A percentile compares a stretch with the other conserved stretches of the same genome.
Evolutionary conservation across 2,113 vertebrate species (phyloP).

Genomic region (Halcyon senegalensis): DNA sequence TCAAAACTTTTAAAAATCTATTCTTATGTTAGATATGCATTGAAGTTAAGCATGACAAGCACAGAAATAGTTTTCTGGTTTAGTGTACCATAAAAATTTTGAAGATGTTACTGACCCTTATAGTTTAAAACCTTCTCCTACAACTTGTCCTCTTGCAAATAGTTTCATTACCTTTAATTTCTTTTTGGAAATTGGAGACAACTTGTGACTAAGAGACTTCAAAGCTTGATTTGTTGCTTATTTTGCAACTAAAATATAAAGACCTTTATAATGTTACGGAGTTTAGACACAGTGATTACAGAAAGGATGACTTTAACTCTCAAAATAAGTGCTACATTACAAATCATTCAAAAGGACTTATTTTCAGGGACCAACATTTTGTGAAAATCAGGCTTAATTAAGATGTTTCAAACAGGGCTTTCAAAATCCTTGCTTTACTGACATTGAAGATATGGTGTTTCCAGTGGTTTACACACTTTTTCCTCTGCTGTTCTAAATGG

Average conservation of each 20-base stretch:
- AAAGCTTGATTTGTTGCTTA: background rate
- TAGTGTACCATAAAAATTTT: conserved; percentile 36
- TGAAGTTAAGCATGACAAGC: background rate
- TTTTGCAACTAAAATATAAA: background rate
- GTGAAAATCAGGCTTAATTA: background rate
- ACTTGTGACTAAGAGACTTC: background rate
- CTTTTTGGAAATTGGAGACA: background rate
- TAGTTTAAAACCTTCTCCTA: background rate
- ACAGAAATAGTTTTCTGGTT: conserved; percentile 23
- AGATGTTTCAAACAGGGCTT: background rate
- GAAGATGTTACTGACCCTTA: conserved; percentile 19
- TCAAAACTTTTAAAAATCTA: background rate
- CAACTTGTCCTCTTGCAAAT: background rate
- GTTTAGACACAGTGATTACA: background rate
- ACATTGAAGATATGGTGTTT: background rate
- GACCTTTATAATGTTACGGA: background rate
- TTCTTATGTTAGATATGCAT: background rate
- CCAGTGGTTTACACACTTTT: background rate
- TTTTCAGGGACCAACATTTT: background rate
- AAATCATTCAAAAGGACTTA: background rate
- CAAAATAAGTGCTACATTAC: background rate
- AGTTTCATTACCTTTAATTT: conserved; percentile 21
- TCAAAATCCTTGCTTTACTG: background rate
- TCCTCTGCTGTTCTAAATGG: background rate
- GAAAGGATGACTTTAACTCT: background rate